Evolutionary conservation across 2,888 invertebrate species (phyloP).

Genomic region (Epirrhoe tristata): DNA sequence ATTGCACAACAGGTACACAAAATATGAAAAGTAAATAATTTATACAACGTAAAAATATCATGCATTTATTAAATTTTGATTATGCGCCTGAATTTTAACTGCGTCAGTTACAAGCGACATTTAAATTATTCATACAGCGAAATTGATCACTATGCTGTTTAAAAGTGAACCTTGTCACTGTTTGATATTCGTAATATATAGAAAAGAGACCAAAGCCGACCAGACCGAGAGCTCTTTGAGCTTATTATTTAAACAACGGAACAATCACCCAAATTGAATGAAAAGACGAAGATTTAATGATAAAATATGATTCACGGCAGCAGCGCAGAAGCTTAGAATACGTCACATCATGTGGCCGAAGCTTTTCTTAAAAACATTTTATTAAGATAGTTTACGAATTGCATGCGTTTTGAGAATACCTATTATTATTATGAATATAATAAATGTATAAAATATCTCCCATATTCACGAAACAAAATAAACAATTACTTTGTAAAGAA

Average conservation of each 20-base stretch:
- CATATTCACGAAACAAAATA: no score
- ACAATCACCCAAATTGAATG: no score
- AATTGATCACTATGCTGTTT: background rate
- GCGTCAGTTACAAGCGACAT: slow-evolving; percentile 1
- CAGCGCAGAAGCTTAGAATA: slow-evolving; percentile 48
- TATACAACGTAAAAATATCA: background rate
- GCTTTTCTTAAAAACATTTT: slow-evolving; percentile 10
- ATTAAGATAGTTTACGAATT: no score
- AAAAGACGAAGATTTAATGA: background rate
- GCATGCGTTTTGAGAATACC: no score
- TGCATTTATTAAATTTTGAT: background rate
- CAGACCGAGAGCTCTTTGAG: no score
- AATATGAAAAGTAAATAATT: background rate
- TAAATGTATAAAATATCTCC: no score
- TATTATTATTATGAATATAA: no score
- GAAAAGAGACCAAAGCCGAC: no score
- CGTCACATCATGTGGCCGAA: slow-evolving; percentile 57
- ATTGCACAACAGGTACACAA: no score
- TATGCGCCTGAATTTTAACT: slow-evolving; percentile 3
- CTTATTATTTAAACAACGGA: no score
- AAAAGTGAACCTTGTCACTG: background rate
- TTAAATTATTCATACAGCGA: slow-evolving; percentile 10
- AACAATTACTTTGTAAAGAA: no score
- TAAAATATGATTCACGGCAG: background rate
- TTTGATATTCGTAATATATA: no score